Evolutionary conservation across 2,888 invertebrate genomes (phyloP).

Genomic region (Steinernema scapterisci): DNA sequence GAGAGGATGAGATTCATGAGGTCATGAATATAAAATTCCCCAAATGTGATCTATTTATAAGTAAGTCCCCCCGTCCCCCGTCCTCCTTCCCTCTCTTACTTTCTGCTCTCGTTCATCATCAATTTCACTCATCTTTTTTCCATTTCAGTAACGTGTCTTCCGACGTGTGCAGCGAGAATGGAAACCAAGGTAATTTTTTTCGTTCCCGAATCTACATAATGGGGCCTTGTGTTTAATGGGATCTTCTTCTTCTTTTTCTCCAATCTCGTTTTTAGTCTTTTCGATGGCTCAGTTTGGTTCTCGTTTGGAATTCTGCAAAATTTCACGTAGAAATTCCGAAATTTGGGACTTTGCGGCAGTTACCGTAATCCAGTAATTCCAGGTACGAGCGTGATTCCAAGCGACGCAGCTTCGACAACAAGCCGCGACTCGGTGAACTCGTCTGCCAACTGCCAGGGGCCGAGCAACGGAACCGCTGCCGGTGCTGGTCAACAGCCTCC

Average conservation of each 20-base stretch:
- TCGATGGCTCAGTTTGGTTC: background rate
- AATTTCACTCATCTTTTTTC: constrained; percentile 13
- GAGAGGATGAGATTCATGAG: constrained; percentile 17
- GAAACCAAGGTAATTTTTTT: constrained; percentile 30
- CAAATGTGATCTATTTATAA: background rate
- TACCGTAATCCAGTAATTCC: background rate
- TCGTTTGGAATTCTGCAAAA: no score
- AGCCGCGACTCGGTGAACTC: constrained; percentile 1
- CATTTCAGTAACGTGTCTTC: constrained; percentile 25
- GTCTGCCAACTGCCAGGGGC: background rate
- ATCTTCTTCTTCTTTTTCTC: constrained; percentile 18
- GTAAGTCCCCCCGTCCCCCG: background rate
- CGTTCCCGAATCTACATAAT: constrained; percentile 24
- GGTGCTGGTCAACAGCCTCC: background rate
- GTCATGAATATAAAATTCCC: background rate
- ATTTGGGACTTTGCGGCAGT: no score
- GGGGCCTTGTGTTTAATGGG: constrained; percentile 21
- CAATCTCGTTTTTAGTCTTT: background rate
- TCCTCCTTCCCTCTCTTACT: no score
- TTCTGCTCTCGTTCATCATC: background rate
- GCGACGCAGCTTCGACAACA: constrained; percentile 13
- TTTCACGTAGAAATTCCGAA: no score
- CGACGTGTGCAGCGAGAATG: constrained; percentile 30
- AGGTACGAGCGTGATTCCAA: constrained; percentile 25
- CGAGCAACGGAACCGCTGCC: background rate